Evolutionary conservation across 1,140 invertebrate species (phyloP), one percentile per base, ranked within the genome.

Genomic region (Rhynchophorus ferrugineus): DNA sequence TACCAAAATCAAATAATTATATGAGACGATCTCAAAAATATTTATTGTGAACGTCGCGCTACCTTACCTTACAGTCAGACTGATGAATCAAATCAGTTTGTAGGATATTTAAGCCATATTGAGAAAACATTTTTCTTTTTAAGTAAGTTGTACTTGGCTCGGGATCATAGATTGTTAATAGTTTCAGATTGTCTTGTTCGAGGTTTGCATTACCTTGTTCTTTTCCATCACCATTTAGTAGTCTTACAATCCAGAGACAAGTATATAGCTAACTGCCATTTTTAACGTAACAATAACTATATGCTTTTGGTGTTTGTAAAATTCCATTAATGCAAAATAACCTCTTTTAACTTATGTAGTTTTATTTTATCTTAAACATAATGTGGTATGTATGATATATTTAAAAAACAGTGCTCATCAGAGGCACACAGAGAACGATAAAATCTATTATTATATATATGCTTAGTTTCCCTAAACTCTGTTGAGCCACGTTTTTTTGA

Each of bases 41-140:
- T 47, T 49, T 44, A 41, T 53, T 49, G 43, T 55, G 42, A 57
- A 55, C 52, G 52, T 56, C 58, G 62, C 58, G 62, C 62, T 64
- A 64, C 62, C 51, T 64, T 64, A 64, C 62, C 62, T 61, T 61
- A 50, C 43, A 48, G 43, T 17, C 44, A 48, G 24, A 53, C 44
- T 45, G 44, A 20, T 22, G 33, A n/a, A 21, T 9, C 45, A 38
- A 33, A 14, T 46, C 50, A 45, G 42, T 38, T 47, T 54, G 16
- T 24, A 16, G 36, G 38, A 42, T 44, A 29, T 44, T 17, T 54
- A 43, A 54, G 56, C 56, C 56, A 58, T 58, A 54, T 39, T 38
- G 46, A 19, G 44, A 44, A 11, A 21, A 24, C 19, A 39, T 48
- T 44, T 20, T 52, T 18, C 42, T 47, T 19, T 47, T 20, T 47